Percentiles rank a stretch among this genome's conserved stretches.
Evolutionary conservation across 2,888 invertebrate species (phyloP).

Genomic region (Cataglyphis altisquamis): DNA sequence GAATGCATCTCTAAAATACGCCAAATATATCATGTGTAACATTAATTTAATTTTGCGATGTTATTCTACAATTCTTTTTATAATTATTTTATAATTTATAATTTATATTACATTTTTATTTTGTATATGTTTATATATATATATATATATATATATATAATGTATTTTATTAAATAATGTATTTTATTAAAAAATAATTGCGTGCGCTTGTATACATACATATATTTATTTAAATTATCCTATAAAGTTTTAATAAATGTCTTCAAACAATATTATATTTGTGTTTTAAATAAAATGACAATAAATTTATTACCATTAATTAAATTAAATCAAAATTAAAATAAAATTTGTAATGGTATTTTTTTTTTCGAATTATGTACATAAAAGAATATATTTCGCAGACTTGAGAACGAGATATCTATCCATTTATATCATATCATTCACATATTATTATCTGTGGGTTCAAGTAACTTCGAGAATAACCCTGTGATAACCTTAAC

Average conservation of each 20-base stretch:
- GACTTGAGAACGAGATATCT: constrained; percentile 25
- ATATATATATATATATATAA: not conserved
- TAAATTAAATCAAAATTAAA: constrained; percentile 5
- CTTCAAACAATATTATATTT: not conserved
- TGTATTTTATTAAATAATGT: not conserved
- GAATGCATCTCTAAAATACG: constrained; percentile 94
- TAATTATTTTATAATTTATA: not conserved
- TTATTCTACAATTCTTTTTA: not conserved
- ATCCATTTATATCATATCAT: constrained; percentile 29
- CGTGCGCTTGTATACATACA: not conserved
- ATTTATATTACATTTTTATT: too few relatives aligned
- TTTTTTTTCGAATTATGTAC: not conserved
- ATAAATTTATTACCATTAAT: not conserved
- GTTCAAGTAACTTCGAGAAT: constrained; percentile 36
- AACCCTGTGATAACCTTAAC: constrained; percentile 47
- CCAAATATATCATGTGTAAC: not conserved
- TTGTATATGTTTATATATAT: not conserved
- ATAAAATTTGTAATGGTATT: not conserved
- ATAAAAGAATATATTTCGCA: not conserved
- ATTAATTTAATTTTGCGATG: not conserved
- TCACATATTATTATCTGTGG: constrained; percentile 30
- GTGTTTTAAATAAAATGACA: not conserved
- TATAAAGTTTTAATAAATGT: not conserved
- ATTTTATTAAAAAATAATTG: not conserved
- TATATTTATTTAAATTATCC: not conserved